Conservation (phyloP, 1,140 invertebrate genomes). For the Drosophila pandora region DNA sequence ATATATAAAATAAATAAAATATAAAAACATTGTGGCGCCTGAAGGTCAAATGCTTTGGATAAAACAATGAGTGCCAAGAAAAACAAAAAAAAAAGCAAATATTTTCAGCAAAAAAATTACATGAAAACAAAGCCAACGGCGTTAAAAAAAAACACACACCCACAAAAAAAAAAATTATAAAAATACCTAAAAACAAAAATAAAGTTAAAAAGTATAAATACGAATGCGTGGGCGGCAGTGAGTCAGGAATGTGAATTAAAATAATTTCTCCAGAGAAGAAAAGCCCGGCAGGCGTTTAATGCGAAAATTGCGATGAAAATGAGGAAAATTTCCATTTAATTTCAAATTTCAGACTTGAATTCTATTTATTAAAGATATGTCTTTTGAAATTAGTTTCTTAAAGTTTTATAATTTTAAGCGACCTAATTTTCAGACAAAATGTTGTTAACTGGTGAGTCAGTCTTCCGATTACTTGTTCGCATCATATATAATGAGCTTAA, state of each 20-base stretch:
- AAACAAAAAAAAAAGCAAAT: constrained; percentile 17
- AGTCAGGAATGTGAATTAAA: constrained; percentile 1
- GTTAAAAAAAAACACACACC: background rate
- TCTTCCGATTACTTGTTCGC: constrained; percentile 1
- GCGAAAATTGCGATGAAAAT: background rate
- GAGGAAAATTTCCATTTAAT: background rate
- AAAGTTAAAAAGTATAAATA: constrained; percentile 7
- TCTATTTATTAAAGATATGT: background rate
- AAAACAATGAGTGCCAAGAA: constrained; percentile 18
- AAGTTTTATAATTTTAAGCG: background rate
- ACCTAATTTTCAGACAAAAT: background rate
- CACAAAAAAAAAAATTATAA: background rate
- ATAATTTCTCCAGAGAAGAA: background rate
- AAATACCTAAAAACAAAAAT: constrained; percentile 8
- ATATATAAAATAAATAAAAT: constrained; percentile 3
- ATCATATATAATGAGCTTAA: constrained; percentile 17
- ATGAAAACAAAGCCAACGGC: constrained; percentile 31
- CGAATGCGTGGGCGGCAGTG: background rate
- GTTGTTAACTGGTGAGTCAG: constrained; percentile 6
- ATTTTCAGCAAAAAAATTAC: constrained; percentile 32
- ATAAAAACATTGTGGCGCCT: background rate
- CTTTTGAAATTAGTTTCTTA: background rate
- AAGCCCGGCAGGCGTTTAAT: background rate
- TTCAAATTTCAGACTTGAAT: background rate
- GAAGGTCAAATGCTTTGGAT: background rate